Evolutionary conservation across 2,113 vertebrate genomes (phyloP), one percentile per base, ranked within the genome.

Genomic region (Nibea coibor): DNA sequence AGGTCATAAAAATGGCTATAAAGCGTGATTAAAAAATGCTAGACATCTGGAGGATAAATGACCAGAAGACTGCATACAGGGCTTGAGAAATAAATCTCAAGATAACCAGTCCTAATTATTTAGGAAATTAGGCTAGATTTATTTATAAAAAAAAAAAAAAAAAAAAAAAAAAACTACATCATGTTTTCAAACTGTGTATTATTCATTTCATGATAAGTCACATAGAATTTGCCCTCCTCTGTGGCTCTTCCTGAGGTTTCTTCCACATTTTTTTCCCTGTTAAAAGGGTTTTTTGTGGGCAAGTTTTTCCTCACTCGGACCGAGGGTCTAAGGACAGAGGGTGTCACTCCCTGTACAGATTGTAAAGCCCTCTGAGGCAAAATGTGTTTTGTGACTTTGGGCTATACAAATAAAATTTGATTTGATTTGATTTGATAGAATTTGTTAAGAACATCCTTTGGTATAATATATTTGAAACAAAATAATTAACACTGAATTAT

Each of bases 31-130:
- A 24, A 70, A 53, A 28, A 42, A n/a, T n/a, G 31, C 20, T 68
- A 50, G 50, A 56, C 31, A 71, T 57, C 11, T 72, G 43, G 45
- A 31, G 45, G 64, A 51, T 59, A 10, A 59, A 48, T 47, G 54
- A 59, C 56, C 24, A 59, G 24, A 19, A 35, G 8, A 5, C 28
- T 20, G 31, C 17, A 20, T 4, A 10, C 15, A 19, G 8, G 10
- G 28, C 17, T 59, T 10, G 26, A 19, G 54, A 3, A 45, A 57
- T 43, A 57, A 4, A 58, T 59, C 42, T 31, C 10, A 7, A 42
- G 17, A 11, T 22, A 24, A 57, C 15, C 45, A 11, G 43, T 31
- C 1, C 54, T 48, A 47, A 31, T 59, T 35, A 48, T 45, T 59
- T 16, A 59, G 11, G 24, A 31, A 10, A 58, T 45, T 20, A 58